A percentile compares a stretch with the other conserved stretches of the same genome.
Evolutionary conservation across 2,797 vertebrate genomes (phyloP).

Genomic region (Astyanax mexicanus): DNA sequence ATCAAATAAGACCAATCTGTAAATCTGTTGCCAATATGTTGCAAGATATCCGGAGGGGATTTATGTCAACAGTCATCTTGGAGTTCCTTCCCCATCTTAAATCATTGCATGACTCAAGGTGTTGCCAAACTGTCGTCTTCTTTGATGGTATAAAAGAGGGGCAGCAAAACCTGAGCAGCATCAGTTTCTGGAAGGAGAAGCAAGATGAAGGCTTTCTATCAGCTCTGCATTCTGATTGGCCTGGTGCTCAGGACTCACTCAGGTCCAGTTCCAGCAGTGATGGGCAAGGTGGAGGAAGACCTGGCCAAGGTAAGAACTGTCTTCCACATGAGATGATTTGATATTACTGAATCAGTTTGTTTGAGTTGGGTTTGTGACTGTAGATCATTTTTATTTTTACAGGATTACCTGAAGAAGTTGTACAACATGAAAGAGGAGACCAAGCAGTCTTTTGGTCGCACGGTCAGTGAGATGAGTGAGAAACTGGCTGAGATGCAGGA

Average conservation of each 20-base stretch:
- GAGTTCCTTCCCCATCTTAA: conserved; percentile 18
- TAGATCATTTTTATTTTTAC: background rate
- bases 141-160: conserved; percentile 62
- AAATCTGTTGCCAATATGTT: too few relatives aligned
- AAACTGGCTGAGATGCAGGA: conserved; percentile 90
- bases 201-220: conserved; percentile 69
- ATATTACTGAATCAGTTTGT: too few relatives aligned
- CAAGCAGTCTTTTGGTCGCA: background rate
- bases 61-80: background rate
- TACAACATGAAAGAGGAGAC: conserved; percentile 74
- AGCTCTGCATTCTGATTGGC: conserved; percentile 63
- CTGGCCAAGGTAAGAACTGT: conserved; percentile 70
- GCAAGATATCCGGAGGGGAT: background rate
- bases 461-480: conserved; percentile 23
- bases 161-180: conserved; percentile 24
- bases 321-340: too few relatives aligned
- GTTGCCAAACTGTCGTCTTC: conserved; percentile 64
- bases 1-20: too few relatives aligned
- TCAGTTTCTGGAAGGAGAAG: conserved; percentile 37
- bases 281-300: conserved; percentile 52
- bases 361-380: background rate
- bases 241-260: conserved; percentile 63
- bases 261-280: conserved; percentile 55
- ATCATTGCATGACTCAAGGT: conserved; percentile 24
- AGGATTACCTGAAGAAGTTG: conserved; percentile 87